These are phyloP conservation scores for Cyclargus thomasi DNA, from an alignment of 1,140 invertebrate genomes.

Conservation along the genomic window DNA sequence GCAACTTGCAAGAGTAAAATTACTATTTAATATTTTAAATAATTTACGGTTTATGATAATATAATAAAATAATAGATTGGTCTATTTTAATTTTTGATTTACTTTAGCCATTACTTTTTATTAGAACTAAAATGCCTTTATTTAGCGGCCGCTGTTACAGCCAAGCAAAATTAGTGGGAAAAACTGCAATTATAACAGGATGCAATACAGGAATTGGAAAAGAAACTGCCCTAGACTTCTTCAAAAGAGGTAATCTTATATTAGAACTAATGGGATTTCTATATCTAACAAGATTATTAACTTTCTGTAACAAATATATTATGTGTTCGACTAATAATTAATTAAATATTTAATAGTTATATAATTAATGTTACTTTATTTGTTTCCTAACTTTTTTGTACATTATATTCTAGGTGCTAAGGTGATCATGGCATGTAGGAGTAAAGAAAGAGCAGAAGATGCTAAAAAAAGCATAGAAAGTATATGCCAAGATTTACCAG, in stretches of 20 bases:
- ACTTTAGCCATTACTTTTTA: no score
- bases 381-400: background rate
- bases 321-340: conserved; percentile 7
- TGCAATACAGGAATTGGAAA: conserved; percentile 94
- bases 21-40: no score
- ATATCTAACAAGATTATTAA: no score
- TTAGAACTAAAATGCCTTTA: conserved; percentile 69
- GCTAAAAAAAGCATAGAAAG: conserved; percentile 70
- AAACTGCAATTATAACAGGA: conserved; percentile 90
- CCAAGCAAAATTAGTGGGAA: conserved; percentile 79
- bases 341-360: background rate
- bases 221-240: conserved; percentile 87
- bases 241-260: conserved; percentile 76
- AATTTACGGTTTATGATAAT: no score
- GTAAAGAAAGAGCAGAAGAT: conserved; percentile 72
- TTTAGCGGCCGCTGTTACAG: conserved; percentile 77
- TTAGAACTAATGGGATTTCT: no score
- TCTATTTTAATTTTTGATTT: no score
- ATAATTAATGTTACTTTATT: background rate
- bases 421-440: conserved; percentile 87
- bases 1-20: no score
- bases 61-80: no score
- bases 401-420: conserved; percentile 76
- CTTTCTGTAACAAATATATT: no score
- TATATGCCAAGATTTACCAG: conserved; percentile 56